Evolutionary conservation across 1,140 invertebrate species (phyloP).

Genomic region (Sitodiplosis mosellana): DNA sequence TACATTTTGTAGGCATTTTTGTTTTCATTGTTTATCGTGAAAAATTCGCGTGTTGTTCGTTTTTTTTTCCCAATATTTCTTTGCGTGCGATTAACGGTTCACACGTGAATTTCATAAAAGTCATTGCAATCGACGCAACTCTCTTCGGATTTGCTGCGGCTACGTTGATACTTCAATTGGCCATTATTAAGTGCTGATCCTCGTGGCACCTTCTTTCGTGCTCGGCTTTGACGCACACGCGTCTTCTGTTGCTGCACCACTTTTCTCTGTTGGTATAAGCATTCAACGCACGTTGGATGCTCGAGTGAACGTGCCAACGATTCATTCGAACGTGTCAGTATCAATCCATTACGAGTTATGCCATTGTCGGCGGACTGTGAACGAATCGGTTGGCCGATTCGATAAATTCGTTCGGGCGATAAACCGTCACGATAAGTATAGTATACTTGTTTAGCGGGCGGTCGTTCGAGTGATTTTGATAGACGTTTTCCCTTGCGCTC

Average conservation of each 20-base stretch:
- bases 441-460: slow-evolving; percentile 19
- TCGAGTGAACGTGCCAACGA: slow-evolving; percentile 35
- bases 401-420: slow-evolving; percentile 19
- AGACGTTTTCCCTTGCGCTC: slow-evolving; percentile 7
- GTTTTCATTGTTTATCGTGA: not conserved
- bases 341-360: slow-evolving; percentile 5
- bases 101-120: slow-evolving; percentile 24
- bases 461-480: slow-evolving; percentile 21
- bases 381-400: slow-evolving; percentile 13
- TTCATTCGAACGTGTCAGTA: slow-evolving; percentile 14
- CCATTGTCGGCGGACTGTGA: slow-evolving; percentile 24
- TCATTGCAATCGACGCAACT: slow-evolving; percentile 24
- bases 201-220: slow-evolving; percentile 23
- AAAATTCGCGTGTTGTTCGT: not conserved
- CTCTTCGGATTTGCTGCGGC: slow-evolving; percentile 10
- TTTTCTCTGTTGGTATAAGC: slow-evolving; percentile 35
- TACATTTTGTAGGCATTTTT: not conserved
- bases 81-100: slow-evolving; percentile 7
- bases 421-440: slow-evolving; percentile 20
- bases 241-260: slow-evolving; percentile 34
- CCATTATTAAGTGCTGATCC: slow-evolving; percentile 2
- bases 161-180: not conserved
- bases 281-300: slow-evolving; percentile 44
- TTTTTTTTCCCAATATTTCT: not conserved
- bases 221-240: slow-evolving; percentile 26